Conservation (phyloP, 2,888 invertebrate species). For the Eucera pruinosa region DNA sequence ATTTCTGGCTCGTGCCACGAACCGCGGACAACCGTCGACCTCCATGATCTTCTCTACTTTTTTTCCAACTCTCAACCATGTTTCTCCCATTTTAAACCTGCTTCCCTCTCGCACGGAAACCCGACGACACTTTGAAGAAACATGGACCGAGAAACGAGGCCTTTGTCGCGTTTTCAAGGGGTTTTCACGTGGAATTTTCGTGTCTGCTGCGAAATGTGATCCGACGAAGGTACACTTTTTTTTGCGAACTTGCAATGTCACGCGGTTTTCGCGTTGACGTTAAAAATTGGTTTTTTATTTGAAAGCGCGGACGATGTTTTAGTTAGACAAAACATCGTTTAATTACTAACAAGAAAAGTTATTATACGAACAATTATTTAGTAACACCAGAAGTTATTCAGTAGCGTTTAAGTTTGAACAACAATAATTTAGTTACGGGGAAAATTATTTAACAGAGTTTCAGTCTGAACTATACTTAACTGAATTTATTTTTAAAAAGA, state of each 20-base stretch:
- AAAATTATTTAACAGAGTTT: no score
- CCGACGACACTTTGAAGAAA: slow-evolving; percentile 2
- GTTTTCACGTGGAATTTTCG: not conserved
- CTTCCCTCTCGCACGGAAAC: slow-evolving; percentile 12
- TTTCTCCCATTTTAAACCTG: not conserved
- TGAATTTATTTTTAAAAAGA: no score
- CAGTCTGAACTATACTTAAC: no score
- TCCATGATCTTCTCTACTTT: slow-evolving; percentile 24
- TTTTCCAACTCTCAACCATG: not conserved
- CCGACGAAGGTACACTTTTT: not conserved
- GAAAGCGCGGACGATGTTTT: not conserved
- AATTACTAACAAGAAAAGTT: no score
- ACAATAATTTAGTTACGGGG: no score
- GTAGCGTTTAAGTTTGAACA: no score
- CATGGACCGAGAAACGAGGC: slow-evolving; percentile 11
- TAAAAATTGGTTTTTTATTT: not conserved
- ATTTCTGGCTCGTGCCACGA: slow-evolving; percentile 67
- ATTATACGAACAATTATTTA: no score
- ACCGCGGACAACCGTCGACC: slow-evolving; percentile 59
- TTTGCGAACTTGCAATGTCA: not conserved
- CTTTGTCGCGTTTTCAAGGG: not conserved
- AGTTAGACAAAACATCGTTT: not conserved
- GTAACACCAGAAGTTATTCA: no score
- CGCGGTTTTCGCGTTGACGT: not conserved
- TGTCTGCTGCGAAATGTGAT: no score